Conservation (phyloP, 1,140 invertebrate genomes). For the Saccostrea glomerata region DNA sequence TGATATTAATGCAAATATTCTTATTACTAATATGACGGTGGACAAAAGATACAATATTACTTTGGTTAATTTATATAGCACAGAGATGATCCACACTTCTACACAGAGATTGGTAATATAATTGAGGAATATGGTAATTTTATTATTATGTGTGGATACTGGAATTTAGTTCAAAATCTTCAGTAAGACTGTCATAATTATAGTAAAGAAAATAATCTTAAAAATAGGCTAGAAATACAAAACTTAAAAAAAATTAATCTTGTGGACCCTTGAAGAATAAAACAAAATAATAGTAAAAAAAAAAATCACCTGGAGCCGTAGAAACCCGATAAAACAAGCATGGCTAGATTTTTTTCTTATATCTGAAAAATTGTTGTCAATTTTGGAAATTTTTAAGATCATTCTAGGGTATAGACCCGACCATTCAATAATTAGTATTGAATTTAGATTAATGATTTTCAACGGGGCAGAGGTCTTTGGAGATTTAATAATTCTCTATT, state of each 20-base stretch:
- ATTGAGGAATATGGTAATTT: constrained; percentile 35
- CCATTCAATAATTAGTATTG: constrained; percentile 20
- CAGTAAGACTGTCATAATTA: constrained; percentile 39
- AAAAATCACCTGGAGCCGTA: background rate
- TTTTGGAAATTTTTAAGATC: constrained; percentile 25
- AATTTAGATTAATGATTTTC: constrained; percentile 33
- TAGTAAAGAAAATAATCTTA: constrained; percentile 36
- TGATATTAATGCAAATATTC: constrained; percentile 29
- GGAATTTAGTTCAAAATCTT: constrained; percentile 41
- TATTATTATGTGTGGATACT: constrained; percentile 44
- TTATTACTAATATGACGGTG: constrained; percentile 42
- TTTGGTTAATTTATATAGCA: constrained; percentile 49
- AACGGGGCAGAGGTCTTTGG: constrained; percentile 51
- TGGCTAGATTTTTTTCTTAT: constrained; percentile 22
- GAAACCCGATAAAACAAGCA: background rate
- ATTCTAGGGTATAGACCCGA: constrained; percentile 44
- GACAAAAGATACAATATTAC: constrained; percentile 35
- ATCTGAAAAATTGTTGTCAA: background rate
- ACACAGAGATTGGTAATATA: background rate
- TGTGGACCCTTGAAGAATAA: constrained; percentile 12
- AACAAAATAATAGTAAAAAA: background rate
- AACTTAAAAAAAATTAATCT: constrained; percentile 18
- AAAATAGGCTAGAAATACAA: background rate
- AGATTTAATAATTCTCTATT: constrained; percentile 59
- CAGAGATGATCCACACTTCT: constrained; percentile 40